phyloP scores from a whole-genome alignment of 2,888 invertebrate genomes.

The Diaphora mendica region DNA sequence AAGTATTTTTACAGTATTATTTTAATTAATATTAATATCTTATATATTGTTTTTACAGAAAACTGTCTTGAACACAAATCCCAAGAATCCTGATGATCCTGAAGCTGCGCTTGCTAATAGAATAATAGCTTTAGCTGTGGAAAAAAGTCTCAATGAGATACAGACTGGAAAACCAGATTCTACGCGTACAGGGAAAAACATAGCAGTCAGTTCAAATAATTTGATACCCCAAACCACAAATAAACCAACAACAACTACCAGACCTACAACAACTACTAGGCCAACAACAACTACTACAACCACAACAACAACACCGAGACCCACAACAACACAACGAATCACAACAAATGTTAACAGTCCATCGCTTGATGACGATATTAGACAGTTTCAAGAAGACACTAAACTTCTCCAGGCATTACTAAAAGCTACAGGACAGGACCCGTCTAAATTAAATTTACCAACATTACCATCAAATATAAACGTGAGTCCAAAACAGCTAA shows the following conservation, averaged over 20 bases:
- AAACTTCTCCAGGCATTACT: constrained; percentile 79
- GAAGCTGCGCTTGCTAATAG: constrained; percentile 83
- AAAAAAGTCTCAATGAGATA: constrained; percentile 80
- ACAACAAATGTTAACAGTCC: constrained; percentile 60
- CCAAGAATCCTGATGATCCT: constrained; percentile 73
- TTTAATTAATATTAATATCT: background rate
- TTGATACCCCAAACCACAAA: constrained; percentile 58
- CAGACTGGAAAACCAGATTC: constrained; percentile 65
- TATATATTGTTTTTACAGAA: constrained; percentile 66
- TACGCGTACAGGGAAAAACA: constrained; percentile 68
- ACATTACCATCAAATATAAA: constrained; percentile 67
- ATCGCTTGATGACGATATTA: constrained; percentile 81
- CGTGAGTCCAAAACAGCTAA: constrained; percentile 68
- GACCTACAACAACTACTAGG: constrained; percentile 52
- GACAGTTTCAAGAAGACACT: constrained; percentile 82
- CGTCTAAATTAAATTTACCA: constrained; percentile 80
- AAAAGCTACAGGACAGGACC: constrained; percentile 81
- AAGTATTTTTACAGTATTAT: background rate
- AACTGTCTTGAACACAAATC: constrained; percentile 76
- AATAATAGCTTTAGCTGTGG: constrained; percentile 85
- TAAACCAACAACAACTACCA: constrained; percentile 53
- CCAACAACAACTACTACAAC: constrained; percentile 62
- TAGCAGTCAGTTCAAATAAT: constrained; percentile 61
- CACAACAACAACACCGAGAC: constrained; percentile 58
- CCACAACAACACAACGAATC: constrained; percentile 55